A percentile compares a stretch with the other conserved stretches of the same genome.
Evolutionary conservation across 2,888 invertebrate genomes (phyloP).

Genomic region (Drosophila peninsularis): DNA sequence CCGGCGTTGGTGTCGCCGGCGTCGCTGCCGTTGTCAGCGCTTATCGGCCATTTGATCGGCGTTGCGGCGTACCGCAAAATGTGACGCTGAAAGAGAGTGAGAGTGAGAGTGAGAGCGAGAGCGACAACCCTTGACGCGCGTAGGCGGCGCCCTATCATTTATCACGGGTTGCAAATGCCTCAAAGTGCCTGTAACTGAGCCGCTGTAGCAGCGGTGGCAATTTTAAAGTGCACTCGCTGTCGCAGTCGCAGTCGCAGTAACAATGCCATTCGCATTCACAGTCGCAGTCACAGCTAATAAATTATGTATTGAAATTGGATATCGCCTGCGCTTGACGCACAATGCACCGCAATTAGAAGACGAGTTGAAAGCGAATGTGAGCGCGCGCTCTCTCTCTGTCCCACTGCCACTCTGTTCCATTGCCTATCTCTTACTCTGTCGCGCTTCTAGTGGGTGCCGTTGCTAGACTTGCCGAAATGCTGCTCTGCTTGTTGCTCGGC

Average conservation of each 20-base stretch:
- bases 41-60: slow-evolving; percentile 75
- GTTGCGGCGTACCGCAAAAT: slow-evolving; percentile 73
- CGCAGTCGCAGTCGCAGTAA: too few relatives aligned
- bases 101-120: background rate
- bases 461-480: background rate
- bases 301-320: slow-evolving; percentile 69
- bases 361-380: slow-evolving; percentile 24
- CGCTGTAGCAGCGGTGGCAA: slow-evolving; percentile 14
- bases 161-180: slow-evolving; percentile 61
- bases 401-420: background rate
- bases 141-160: slow-evolving; percentile 74
- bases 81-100: slow-evolving; percentile 42
- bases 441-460: background rate
- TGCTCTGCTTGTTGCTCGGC: background rate
- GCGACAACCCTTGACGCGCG: slow-evolving; percentile 72
- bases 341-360: slow-evolving; percentile 69
- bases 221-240: slow-evolving; percentile 65
- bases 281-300: slow-evolving; percentile 61
- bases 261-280: slow-evolving; percentile 45
- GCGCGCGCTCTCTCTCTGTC: background rate
- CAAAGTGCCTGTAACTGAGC: slow-evolving; percentile 37
- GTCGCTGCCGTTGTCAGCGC: slow-evolving; percentile 53
- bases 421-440: background rate
- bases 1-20: slow-evolving; percentile 24
- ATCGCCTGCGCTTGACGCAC: slow-evolving; percentile 43